Percentiles rank a stretch among this genome's conserved stretches.
Evolutionary conservation across 1,140 invertebrate genomes (phyloP).

Genomic region (Sweltsa coloradensis): DNA sequence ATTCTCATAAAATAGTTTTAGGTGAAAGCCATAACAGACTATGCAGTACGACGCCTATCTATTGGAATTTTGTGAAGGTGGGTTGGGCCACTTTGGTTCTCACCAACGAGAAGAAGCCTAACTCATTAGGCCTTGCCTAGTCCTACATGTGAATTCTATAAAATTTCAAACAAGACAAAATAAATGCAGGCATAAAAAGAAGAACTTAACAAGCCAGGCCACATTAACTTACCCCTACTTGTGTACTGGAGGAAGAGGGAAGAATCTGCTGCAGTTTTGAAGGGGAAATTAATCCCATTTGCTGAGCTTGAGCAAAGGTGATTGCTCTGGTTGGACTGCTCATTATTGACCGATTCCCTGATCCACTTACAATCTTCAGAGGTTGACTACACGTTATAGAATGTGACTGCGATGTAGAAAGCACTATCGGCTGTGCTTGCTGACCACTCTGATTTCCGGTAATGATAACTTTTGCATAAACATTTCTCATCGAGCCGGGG

Average conservation of each 20-base stretch:
- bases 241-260: constrained; percentile 30
- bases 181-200: too few species aligned
- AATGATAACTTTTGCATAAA: constrained; percentile 45
- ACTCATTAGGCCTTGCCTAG: too few species aligned
- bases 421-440: constrained; percentile 26
- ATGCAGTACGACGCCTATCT: too few species aligned
- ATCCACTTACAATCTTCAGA: constrained; percentile 17
- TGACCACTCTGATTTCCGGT: constrained; percentile 32
- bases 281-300: constrained; percentile 45
- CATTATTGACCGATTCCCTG: constrained; percentile 13
- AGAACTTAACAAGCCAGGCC: too few species aligned
- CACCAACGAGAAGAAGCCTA: too few species aligned
- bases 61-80: too few species aligned
- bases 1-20: too few species aligned
- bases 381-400: constrained; percentile 14
- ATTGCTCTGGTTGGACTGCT: constrained; percentile 48
- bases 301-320: constrained; percentile 52
- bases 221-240: constrained; percentile 31
- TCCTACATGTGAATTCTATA: too few species aligned
- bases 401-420: constrained; percentile 25
- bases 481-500: constrained; percentile 28
- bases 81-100: too few species aligned
- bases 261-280: constrained; percentile 40
- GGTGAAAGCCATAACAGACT: too few species aligned
- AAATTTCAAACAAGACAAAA: too few species aligned